phyloP scores from a whole-genome alignment of 2,797 vertebrate species.

The Brachyalestes nurse region DNA sequence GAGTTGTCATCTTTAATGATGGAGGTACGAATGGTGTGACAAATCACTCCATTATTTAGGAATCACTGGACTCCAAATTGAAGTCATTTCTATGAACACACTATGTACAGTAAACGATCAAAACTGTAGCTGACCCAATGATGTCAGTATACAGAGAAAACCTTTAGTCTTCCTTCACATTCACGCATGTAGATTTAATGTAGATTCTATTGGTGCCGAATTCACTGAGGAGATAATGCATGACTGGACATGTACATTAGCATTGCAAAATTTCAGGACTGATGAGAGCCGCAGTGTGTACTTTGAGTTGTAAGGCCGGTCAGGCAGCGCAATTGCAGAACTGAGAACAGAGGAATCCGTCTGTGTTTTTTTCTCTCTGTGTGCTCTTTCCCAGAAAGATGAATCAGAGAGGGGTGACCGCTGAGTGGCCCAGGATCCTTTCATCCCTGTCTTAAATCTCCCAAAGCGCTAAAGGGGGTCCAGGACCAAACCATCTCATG shows the following conservation, averaged over 20 bases:
- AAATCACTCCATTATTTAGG: neutral
- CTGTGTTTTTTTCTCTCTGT: conserved; percentile 61
- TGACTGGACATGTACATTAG: neutral
- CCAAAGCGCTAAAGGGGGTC: conserved; percentile 50
- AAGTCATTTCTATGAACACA: neutral
- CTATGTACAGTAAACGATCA: neutral
- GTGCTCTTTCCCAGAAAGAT: conserved; percentile 72
- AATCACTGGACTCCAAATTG: conserved; percentile 16
- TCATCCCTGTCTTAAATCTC: conserved; percentile 65
- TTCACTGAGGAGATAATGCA: neutral
- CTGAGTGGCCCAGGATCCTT: conserved; percentile 68
- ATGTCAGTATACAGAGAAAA: neutral
- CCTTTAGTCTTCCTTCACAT: conserved; percentile 1
- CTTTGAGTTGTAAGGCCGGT: conserved; percentile 1
- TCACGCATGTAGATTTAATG: neutral
- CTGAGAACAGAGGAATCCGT: conserved; percentile 55
- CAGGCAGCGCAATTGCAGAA: conserved; percentile 26
- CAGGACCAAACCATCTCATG: conserved; percentile 46
- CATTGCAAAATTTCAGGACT: neutral
- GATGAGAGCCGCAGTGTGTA: neutral
- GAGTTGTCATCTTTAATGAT: too few species aligned
- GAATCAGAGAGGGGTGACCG: conserved; percentile 75
- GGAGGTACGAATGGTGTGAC: too few species aligned
- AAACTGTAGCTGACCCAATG: neutral
- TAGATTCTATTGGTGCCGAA: neutral